Evolutionary conservation across 2,113 vertebrate species (phyloP), one percentile per base, ranked within the genome.

Genomic region (Grammomys surdaster): DNA sequence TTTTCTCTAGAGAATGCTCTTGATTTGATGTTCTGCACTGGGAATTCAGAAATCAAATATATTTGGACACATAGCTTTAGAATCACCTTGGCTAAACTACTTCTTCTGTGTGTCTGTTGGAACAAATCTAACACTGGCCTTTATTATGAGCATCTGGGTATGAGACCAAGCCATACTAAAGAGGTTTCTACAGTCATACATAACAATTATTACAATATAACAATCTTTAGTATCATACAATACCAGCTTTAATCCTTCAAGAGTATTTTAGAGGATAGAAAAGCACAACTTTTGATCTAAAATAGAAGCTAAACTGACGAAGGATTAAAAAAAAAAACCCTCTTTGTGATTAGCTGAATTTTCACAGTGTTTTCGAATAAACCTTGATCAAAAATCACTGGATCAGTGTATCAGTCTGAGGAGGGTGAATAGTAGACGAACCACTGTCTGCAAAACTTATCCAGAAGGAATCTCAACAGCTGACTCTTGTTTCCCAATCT

Each of bases 21-120:
- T 90, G 73, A 89, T 94, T 92, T 88, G 82, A 95, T 90, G 73
- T 20, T 80, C 65, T 48, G 86, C 72, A 92, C 40, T 93, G 33
- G 48, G 69, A 95, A 58, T 65, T 89, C 19, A 93, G 20, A 98
- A 96, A 97, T 93, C 56, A 93, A 98, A 95, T 97, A 87, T 95
- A 76, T 97, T 94, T 94, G 33, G 70, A 82, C 80, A 94, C 93
- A 87, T 94, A 67, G 28, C 51, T 87, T 90, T 46, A 95, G 19
- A 82, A 75, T 33, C 60, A 95, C 20, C 51, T 17, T 80, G 22
- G 63, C 17, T 93, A 91, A 90, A 94, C 67, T 90, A 90, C 90
- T 70, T 87, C 5, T 85, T 90, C 51, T 51, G 28, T 75, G n/a
- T 14, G 77, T 51, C 46, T 84, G 19, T 28, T 95, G 75, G 48